Conservation (phyloP, 2,797 vertebrate species). For the Rhinogobio ventralis region DNA sequence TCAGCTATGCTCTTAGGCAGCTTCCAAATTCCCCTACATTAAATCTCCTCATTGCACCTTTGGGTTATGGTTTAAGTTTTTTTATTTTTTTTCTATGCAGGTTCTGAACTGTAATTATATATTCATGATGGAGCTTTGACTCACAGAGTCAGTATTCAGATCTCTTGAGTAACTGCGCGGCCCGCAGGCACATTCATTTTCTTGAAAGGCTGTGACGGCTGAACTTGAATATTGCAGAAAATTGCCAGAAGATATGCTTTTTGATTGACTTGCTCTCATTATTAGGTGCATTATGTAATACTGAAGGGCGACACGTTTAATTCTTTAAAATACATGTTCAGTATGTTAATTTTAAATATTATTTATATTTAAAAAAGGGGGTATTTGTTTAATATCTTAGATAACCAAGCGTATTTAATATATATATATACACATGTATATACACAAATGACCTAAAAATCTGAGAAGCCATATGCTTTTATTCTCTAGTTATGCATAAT, state of each 20-base stretch:
- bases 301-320: neutral
- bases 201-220: conserved; percentile 14
- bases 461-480: neutral
- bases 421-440: no score
- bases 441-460: neutral
- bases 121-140: conserved; percentile 31
- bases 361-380: neutral
- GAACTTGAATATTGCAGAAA: conserved; percentile 4
- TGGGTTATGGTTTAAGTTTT: conserved; percentile 9
- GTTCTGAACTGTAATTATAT: conserved; percentile 3
- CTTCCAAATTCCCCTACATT: conserved; percentile 30
- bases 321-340: neutral
- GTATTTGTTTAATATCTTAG: conserved; percentile 35
- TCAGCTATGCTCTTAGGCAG: conserved; percentile 22
- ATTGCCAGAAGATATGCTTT: conserved; percentile 4
- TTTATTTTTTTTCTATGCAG: neutral
- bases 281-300: conserved; percentile 1
- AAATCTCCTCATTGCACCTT: conserved; percentile 7
- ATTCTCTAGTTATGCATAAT: neutral
- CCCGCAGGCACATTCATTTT: conserved; percentile 13
- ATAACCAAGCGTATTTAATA: conserved; percentile 16
- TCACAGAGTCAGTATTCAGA: conserved; percentile 13
- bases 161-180: conserved; percentile 8
- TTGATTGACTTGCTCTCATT: neutral
- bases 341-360: conserved; percentile 37